Evolutionary conservation across 2,888 invertebrate species (phyloP), one percentile per base, ranked within the genome.

Genomic region (Oscheius myriophilus): DNA sequence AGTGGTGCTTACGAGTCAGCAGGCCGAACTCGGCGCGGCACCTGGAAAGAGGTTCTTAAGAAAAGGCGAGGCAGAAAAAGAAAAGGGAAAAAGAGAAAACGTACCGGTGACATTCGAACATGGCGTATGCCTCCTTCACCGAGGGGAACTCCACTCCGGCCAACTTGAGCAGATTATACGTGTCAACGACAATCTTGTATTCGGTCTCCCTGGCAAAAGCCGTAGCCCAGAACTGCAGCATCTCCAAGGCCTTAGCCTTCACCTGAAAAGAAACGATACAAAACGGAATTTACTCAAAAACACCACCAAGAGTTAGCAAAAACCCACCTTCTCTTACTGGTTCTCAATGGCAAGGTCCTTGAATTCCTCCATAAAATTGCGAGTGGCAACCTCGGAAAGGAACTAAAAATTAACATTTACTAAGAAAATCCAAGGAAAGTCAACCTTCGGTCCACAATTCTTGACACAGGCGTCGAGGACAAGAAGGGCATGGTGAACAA

Each of bases 181-280:
- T 93, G 87, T 98, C 97, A 92, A 94, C 88, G 11, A 90, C 88
- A 66, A 85, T 84, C 61, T 84, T 82, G 73, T 84, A 86, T 33
- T 85, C 84, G 1, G 93, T 92, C 78, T 92, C 92, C 82, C 93
- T 93, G 65, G 96, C 91, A 87, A 98, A 98, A 18, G 96, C 98
- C 89, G 93, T 93, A 0, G 94, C 93, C 98, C 98, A 98, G 3
- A 94, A 93, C 89, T 97, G 97, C 78, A 98, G 92, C 71, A 99
- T 89, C 87, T 97, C 96, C 59, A 97, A 89, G 80, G 95, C 91
- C 89, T 97, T 97, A 26, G 80, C 76, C 61, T 73, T 73, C 45
- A 81, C 79, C 78, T 80, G 33, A n/a, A n/a, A n/a, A n/a, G n/a
- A n/a, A n/a, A n/a, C n/a, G n/a, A n/a, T n/a, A n/a, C n/a, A n/a